Base-by-base conservation (phyloP, 2,797 vertebrate species). In the Rhincodon typus region DNA sequence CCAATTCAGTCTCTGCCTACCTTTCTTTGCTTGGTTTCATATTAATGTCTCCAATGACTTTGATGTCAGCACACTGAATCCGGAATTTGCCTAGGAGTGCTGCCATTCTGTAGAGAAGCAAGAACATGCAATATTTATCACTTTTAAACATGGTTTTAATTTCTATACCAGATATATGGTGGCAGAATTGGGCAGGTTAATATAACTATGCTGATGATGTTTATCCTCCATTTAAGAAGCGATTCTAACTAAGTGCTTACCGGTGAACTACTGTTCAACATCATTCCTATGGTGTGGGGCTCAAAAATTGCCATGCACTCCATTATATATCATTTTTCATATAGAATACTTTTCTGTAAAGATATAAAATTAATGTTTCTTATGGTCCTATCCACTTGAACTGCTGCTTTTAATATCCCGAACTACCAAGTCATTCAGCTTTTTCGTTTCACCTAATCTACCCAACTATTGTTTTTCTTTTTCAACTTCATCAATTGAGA, bases 11-110 rank as follows among this genome's bases (percentile, higher is more conserved):
- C 38, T 77, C 74, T 84, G 38, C 38, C 97, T 98, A 99, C 99
- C 98, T 99, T 95, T 99, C 98, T 96, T 98, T 96, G 96, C 97
- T 97, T 96, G 99, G 99, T 95, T 97, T 98, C 96, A 98, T 96
- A 87, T 99, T 98, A 97, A 99, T 98, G 97, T 99, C 98, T 96
- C 98, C 97, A 95, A 99, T 98, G 46, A 99, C 98, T 62, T 97
- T 98, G 97, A 99, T 98, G 97, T 99, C 98, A 53, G 96, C 97
- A 96, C 98, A 99, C 96, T 98, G 98, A 96, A 99, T 99, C 97
- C 99, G 98, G 97, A 99, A 99, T 97, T 99, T 99, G 95, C 98
- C 97, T 96, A 99, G 96, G 96, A 99, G 98, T 72, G 97, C 97
- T 97, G 98, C 98, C 98, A 99, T 99, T 97, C 99, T 99, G 96